Conservation (phyloP, 2,113 vertebrate species). For the Hydrochoerus hydrochaeris region DNA sequence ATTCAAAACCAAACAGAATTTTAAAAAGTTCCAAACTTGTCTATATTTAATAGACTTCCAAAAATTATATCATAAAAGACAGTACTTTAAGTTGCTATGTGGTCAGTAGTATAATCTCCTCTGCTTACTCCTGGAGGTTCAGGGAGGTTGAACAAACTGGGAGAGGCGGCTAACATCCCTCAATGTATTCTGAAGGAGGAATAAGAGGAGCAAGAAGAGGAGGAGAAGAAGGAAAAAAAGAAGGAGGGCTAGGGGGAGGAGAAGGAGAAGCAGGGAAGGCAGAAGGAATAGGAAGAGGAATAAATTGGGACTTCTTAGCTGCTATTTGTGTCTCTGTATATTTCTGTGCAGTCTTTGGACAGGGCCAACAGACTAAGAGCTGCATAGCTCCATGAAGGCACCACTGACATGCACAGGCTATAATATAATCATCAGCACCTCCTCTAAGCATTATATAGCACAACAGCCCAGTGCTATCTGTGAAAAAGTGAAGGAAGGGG, state of each 20-base stretch:
- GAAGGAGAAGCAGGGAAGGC: neutral
- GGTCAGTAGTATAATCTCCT: neutral
- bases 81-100: neutral
- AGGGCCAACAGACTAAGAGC: neutral
- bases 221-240: neutral
- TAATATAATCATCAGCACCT: neutral
- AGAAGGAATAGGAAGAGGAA: neutral
- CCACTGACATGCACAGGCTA: neutral
- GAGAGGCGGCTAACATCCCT: neutral
- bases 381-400: neutral
- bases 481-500: neutral
- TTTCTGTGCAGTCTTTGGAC: neutral
- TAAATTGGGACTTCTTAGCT: neutral
- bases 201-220: neutral
- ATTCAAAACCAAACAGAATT: constrained; percentile 50
- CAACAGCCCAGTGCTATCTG: neutral
- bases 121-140: neutral
- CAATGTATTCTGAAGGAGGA: neutral
- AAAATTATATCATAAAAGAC: neutral
- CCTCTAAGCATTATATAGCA: neutral
- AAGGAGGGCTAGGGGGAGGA: neutral
- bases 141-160: neutral
- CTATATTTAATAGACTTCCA: neutral
- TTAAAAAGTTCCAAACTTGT: neutral
- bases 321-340: neutral